Conservation (phyloP, 1,140 invertebrate species). For the Goniozus legneri region DNA sequence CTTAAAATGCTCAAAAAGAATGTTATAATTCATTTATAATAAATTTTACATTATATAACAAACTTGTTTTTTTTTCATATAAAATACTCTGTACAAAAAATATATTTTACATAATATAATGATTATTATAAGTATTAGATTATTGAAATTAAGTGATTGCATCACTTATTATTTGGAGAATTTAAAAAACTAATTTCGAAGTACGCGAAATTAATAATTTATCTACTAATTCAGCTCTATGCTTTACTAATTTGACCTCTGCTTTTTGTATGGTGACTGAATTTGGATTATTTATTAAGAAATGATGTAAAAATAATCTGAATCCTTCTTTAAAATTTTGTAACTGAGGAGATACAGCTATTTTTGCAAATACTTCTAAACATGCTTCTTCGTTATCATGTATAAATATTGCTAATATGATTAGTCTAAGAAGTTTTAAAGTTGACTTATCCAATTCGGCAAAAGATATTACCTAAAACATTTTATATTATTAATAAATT, state of each 20-base stretch:
- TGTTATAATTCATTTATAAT: too few species aligned
- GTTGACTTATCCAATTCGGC: slow-evolving; percentile 70
- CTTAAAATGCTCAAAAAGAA: too few species aligned
- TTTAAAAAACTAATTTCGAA: slow-evolving; percentile 34
- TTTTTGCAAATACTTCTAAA: slow-evolving; percentile 64
- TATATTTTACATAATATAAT: too few species aligned
- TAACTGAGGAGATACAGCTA: slow-evolving; percentile 65
- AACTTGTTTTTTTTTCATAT: too few species aligned
- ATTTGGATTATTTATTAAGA: slow-evolving; percentile 66
- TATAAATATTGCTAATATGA: slow-evolving; percentile 68
- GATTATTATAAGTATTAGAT: too few species aligned
- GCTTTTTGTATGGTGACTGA: slow-evolving; percentile 49
- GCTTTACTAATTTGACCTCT: slow-evolving; percentile 54
- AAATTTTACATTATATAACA: too few species aligned
- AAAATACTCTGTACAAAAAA: too few species aligned
- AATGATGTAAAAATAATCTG: slow-evolving; percentile 75
- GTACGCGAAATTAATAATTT: slow-evolving; percentile 52
- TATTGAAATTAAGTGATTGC: background rate
- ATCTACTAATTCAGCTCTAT: slow-evolving; percentile 56
- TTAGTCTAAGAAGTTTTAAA: slow-evolving; percentile 68
- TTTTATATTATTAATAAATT: background rate
- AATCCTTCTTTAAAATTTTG: slow-evolving; percentile 73
- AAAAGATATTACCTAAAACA: slow-evolving; percentile 72
- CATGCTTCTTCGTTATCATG: slow-evolving; percentile 58
- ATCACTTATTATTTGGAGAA: background rate